Conservation (phyloP, 35 echinoderm and acorn worm genomes). For the Apostichopus parvimensis region DNA sequence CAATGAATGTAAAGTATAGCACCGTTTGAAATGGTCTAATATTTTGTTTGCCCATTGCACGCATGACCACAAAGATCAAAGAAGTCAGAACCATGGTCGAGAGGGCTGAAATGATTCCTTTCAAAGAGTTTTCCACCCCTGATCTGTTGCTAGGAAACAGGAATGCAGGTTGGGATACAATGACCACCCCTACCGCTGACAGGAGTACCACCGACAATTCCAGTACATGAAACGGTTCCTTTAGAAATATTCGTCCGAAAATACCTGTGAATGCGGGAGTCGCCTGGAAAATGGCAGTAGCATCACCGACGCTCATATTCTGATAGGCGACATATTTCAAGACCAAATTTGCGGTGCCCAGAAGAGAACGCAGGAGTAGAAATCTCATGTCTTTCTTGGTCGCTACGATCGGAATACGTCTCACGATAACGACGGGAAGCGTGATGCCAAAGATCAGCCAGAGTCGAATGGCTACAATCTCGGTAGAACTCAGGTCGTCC, state of each 20-base stretch:
- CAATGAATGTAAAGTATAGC: background rate
- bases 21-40: constrained; percentile 4
- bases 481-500: background rate
- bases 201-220: background rate
- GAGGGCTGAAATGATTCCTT: background rate
- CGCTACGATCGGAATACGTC: background rate
- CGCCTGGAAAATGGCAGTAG: constrained; percentile 13
- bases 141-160: background rate
- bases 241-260: background rate
- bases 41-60: constrained; percentile 9
- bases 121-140: background rate
- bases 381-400: background rate
- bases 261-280: background rate
- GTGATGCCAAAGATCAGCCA: background rate
- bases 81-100: background rate
- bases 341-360: background rate
- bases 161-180: background rate
- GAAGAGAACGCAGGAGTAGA: background rate
- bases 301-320: constrained; percentile 12
- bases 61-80: background rate
- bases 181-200: background rate
- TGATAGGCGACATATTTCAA: constrained; percentile 23
- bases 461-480: background rate
- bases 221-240: constrained; percentile 5
- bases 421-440: background rate